These are phyloP conservation scores for Pseudochirops cupreus DNA, from an alignment of 2,797 vertebrate genomes.

Conservation along the genomic window DNA sequence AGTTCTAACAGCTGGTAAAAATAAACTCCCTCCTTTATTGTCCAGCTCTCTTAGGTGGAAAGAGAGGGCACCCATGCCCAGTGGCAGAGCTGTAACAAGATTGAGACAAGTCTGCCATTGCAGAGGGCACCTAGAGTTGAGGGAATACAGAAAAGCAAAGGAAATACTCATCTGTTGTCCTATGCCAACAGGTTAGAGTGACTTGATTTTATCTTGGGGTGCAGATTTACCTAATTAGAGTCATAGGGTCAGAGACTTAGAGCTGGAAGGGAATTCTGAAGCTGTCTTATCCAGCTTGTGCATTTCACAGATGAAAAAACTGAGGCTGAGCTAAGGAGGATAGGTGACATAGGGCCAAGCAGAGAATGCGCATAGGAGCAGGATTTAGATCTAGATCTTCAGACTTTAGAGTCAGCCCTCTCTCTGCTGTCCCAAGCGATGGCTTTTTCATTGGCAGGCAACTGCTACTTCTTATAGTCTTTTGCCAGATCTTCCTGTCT, in stretches of 20 bases:
- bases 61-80: neutral
- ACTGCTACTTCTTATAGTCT: neutral
- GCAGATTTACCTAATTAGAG: neutral
- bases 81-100: neutral
- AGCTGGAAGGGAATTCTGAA: neutral
- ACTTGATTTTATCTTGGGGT: neutral
- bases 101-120: neutral
- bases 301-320: neutral
- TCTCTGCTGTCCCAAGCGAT: neutral
- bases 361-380: neutral
- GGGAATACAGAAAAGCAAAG: neutral
- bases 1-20: neutral
- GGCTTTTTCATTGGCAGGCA: neutral
- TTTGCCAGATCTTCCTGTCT: neutral
- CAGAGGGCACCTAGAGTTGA: neutral
- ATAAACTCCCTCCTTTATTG: neutral
- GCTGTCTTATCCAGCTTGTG: neutral
- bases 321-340: neutral
- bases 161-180: neutral
- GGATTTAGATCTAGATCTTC: neutral
- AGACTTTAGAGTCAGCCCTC: neutral
- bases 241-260: neutral
- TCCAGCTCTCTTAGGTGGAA: neutral
- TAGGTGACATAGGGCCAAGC: neutral
- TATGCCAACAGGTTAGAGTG: neutral